A percentile compares a stretch with the other conserved stretches of the same genome.
phyloP scores from a whole-genome alignment of 2,797 vertebrate genomes.

The Oryzias sinensis region DNA sequence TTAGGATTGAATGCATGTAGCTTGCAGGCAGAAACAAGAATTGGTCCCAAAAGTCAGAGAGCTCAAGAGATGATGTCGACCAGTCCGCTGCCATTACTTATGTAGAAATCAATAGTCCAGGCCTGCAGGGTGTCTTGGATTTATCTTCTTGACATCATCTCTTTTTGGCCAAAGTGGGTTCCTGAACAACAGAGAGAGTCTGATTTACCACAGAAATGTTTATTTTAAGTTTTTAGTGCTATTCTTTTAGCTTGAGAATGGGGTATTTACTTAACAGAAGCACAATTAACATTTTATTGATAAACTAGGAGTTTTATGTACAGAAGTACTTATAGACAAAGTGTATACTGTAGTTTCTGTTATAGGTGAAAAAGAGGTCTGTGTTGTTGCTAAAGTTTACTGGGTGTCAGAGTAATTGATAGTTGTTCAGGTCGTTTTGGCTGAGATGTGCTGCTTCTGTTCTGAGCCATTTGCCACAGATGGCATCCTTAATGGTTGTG shows the following conservation, averaged over 20 bases:
- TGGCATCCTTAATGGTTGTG: conserved; percentile 67
- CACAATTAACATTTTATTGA: conserved; percentile 5
- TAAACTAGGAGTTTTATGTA: not conserved
- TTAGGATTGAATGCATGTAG: conserved; percentile 26
- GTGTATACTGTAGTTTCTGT: not conserved
- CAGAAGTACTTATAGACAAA: conserved; percentile 1
- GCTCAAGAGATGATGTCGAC: conserved; percentile 41
- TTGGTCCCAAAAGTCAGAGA: conserved; percentile 34
- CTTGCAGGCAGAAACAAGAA: conserved; percentile 44
- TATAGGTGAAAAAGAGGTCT: conserved; percentile 4
- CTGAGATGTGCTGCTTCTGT: conserved; percentile 28
- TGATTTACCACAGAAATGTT: conserved; percentile 18
- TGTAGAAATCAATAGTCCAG: conserved; percentile 64
- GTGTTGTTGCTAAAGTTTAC: conserved; percentile 8
- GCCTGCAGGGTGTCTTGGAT: conserved; percentile 37
- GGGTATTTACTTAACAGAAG: not conserved
- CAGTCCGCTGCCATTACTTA: conserved; percentile 50
- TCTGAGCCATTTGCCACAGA: conserved; percentile 67
- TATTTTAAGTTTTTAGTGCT: not conserved
- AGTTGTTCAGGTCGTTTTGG: conserved; percentile 26
- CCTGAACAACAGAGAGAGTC: conserved; percentile 24
- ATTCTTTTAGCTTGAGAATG: conserved; percentile 8
- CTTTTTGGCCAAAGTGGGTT: conserved; percentile 41
- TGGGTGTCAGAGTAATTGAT: conserved; percentile 58
- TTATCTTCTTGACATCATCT: conserved; percentile 60